phyloP scores from a whole-genome alignment of 2,113 vertebrate genomes.

The Lonchura striata region DNA sequence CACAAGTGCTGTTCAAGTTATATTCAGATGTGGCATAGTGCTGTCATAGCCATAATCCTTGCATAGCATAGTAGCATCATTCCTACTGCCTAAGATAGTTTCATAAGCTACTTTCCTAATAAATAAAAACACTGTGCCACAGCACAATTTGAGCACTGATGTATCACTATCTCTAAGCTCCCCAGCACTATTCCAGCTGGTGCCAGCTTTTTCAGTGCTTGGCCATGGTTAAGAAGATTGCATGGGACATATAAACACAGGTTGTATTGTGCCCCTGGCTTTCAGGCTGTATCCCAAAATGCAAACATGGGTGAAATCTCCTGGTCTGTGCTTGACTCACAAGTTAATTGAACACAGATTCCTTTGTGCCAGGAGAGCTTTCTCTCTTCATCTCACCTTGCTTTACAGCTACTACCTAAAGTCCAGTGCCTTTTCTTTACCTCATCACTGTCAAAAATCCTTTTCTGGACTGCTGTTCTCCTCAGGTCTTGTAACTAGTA shows the following conservation, averaged over 20 bases:
- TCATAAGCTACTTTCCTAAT: not conserved
- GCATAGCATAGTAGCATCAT: not conserved
- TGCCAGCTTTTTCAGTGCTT: not conserved
- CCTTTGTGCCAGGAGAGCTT: not conserved
- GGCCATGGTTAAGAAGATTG: not conserved
- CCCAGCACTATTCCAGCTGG: not conserved
- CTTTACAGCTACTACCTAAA: not conserved
- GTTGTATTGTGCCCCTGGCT: not conserved
- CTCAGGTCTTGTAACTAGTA: not conserved
- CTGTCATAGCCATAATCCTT: not conserved
- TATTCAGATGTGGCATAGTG: not conserved
- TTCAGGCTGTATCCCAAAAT: not conserved
- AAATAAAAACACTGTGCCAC: not conserved
- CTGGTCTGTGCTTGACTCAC: not conserved
- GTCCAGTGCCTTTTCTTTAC: not conserved
- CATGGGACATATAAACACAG: not conserved
- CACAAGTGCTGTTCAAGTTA: not conserved
- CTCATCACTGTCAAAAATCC: not conserved
- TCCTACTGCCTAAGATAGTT: not conserved
- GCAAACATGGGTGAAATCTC: not conserved
- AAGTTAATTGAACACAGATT: not conserved
- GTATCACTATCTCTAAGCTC: not conserved
- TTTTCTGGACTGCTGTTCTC: not conserved
- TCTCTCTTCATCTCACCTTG: not conserved
- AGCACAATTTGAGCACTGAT: not conserved